Evolutionary conservation across 2,888 invertebrate species (phyloP), one percentile per base, ranked within the genome.

Genomic region (Ormyrus thymus): DNA sequence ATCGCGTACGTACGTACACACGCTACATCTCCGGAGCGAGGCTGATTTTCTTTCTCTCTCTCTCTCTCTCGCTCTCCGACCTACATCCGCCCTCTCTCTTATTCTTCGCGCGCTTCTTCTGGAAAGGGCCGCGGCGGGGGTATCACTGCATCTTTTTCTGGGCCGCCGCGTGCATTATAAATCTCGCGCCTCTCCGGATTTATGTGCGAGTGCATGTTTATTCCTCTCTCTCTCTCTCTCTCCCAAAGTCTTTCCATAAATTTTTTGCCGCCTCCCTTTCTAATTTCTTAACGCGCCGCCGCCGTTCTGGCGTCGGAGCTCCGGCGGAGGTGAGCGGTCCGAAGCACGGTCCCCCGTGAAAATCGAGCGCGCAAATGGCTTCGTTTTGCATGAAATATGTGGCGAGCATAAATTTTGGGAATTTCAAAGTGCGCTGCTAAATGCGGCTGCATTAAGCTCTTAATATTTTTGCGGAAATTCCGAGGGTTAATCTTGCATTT

Each of bases 141-240:
- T 65, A 68, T 68, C 68, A 9, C 53, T 15, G 46, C 29, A n/a
- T 68, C 68, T 73, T 15, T 68, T 59, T 61, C 46, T 29, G 75
- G 46, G 11, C 1, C 46, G 48, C 48, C 51, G 15, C 45, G 53
- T 53, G 9, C 46, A 68, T 75, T 68, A 74, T 74, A 65, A 74
- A 65, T 74, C 65, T 74, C 43, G 11, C 45, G 45, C 9, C 51
- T 70, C 29, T 13, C 48, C 11, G 29, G 29, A 1, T 1, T 29
- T 29, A 29, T 29, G 53, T n/a, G 43, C 55, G 7, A 50, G 65
- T 50, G 58, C 61, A 50, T 59, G 29, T 69, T 75, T 53, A 43
- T 61, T 75, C 55, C 13, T 45, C 61, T 68, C 7, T 66, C 61
- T 11, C 64, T 61, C 53, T 48, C 55, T 56, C 13, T 59, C 15